Evolutionary conservation across 2,888 invertebrate species (phyloP), one percentile per base, ranked within the genome.

Genomic region (Ophion costatus): DNA sequence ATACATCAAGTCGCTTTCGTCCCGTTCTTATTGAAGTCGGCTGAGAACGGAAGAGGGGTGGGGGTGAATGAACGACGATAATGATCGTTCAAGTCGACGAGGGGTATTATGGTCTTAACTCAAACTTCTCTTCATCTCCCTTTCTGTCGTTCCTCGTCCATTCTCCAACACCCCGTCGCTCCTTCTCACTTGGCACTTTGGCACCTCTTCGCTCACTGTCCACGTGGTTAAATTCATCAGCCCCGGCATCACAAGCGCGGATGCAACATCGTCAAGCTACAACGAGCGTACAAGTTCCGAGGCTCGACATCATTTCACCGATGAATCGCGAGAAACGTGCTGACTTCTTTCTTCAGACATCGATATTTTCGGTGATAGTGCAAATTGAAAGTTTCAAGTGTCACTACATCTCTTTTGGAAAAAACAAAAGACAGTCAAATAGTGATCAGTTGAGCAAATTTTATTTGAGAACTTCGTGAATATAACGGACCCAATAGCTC

Each of bases 51-150:
- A 5, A 17, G 51, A 14, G 17, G 14, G 17, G 80, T 69, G 83
- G 61, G 80, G 70, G 38, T 64, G 83, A 83, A 83, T 80, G 80
- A 80, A 73, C 56, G 42, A 76, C 64, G 76, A 80, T 83, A 83
- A 83, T 83, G 71, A 80, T 80, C 80, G 64, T 80, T 80, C 66
- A 64, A 80, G 75, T 80, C 80, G 82, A 73, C 71, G 77, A 82
- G 82, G n/a, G 70, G 75, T 82, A 82, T 82, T 73, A 77, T 82
- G 56, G 76, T 76, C 76, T 66, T 74, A 88, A 86, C 71, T 81
- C 81, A 78, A 77, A 70, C 76, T 64, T 63, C 67, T 66, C 70
- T 80, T 59, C 77, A 81, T 76, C 82, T 45, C 78, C 56, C 51
- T 67, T 11, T 71, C 57, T 11, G 9, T 38, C n/a, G 20, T 57